These are phyloP conservation scores for Ceyx margarethae DNA, from an alignment of 2,113 vertebrate genomes.

Conservation along the genomic window DNA sequence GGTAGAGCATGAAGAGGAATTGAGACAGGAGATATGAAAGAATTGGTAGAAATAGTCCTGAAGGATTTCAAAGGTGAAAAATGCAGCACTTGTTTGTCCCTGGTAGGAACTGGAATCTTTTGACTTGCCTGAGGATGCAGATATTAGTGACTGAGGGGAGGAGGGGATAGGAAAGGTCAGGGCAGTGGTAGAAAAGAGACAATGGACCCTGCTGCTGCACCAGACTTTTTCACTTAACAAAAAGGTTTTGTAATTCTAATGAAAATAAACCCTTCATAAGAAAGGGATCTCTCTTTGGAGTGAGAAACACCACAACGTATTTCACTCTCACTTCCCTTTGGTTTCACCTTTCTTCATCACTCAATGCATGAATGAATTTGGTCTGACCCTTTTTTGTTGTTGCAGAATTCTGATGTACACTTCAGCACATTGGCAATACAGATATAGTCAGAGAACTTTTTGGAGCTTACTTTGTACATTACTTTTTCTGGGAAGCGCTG, in stretches of 20 bases:
- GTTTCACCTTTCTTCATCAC: constrained; percentile 6
- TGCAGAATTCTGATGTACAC: neutral
- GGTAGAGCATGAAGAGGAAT: neutral
- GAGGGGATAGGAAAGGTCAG: neutral
- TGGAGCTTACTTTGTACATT: neutral
- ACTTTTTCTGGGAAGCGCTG: neutral
- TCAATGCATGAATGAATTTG: constrained; percentile 11
- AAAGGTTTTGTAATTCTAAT: constrained; percentile 49
- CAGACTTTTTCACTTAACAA: neutral
- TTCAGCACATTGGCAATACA: neutral
- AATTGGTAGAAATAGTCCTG: neutral
- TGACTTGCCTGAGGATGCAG: neutral
- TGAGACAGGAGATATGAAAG: neutral
- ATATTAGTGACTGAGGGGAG: neutral
- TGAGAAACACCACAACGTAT: neutral
- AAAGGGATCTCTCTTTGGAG: neutral
- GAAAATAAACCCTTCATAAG: neutral
- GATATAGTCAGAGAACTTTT: neutral
- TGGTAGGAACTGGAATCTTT: neutral
- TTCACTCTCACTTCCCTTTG: constrained; percentile 21
- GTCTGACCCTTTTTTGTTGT: neutral
- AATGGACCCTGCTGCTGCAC: constrained; percentile 9
- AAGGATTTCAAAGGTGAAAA: neutral
- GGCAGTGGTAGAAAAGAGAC: neutral
- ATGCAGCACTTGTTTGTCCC: neutral